Evolutionary conservation across 2,797 vertebrate genomes (phyloP), one percentile per base, ranked within the genome.

Genomic region (Heterohyrax brucei): DNA sequence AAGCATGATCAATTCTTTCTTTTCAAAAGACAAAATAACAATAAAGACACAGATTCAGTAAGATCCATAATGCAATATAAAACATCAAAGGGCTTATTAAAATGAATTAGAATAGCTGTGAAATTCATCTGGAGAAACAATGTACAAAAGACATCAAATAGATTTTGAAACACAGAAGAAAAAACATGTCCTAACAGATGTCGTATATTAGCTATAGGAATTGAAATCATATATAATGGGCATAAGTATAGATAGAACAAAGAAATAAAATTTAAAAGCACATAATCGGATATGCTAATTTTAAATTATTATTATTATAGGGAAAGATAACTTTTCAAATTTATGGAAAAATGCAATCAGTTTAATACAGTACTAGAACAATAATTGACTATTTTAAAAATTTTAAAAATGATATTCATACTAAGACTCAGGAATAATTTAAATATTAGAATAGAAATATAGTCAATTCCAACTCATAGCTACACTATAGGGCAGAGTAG

Each of bases 41-140:
- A 86, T 50, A 80, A 33, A 90, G 64, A 30, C 33, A 53, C 33
- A 5, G 84, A 48, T 33, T 87, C 96, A 85, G 14, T 87, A 75
- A 68, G 33, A 48, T 75, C 18, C 94, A 3, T 12, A 72, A 33
- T 84, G 0, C 19, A 66, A 77, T 1, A 50, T 76, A 92, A 95
- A 85, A 73, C 5, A 75, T 39, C 8, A 26, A 89, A 68, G 4
- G 24, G n/a, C 13, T 80, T 61, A 68, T 10, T 68, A 16, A 79
- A 56, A 80, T 86, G 4, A 64, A 79, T 33, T 48, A 68, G 12
- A 83, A 87, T 64, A 89, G 79, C 26, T 84, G 86, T 64, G 28
- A 46, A 92, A 56, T 64, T 73, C 87, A 81, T 2, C 16, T 82
- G 16, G 5, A 73, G 7, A 26, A 66, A 8, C 81, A 18, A 24